These are phyloP conservation scores for Balearica regulorum DNA, from an alignment of 2,797 vertebrate species.

Conservation along the genomic window DNA sequence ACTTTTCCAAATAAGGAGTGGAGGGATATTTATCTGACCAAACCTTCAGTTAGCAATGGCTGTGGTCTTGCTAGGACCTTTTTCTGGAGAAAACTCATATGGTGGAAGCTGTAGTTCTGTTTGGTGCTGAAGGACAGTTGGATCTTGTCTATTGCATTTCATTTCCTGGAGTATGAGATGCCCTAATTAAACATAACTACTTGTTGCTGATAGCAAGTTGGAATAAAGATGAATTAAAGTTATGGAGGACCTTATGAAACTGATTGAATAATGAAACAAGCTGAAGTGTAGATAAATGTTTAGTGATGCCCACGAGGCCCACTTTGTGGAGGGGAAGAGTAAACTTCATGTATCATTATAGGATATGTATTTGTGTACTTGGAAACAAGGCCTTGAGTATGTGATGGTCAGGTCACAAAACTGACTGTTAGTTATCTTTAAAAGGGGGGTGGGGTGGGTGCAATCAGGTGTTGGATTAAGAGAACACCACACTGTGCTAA, in stretches of 20 bases:
- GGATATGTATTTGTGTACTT: not conserved
- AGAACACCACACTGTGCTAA: not conserved
- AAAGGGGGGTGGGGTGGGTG: not conserved
- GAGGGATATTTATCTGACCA: not conserved
- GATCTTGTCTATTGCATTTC: not conserved
- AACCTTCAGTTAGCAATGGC: not conserved
- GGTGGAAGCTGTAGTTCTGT: not conserved
- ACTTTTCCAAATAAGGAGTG: not conserved
- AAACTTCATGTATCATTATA: not conserved
- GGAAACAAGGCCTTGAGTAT: not conserved
- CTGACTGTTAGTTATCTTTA: not conserved
- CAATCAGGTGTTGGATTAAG: not conserved
- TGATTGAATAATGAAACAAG: not conserved
- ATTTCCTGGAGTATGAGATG: not conserved
- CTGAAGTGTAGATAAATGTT: not conserved
- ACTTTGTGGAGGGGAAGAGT: not conserved
- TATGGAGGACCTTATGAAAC: not conserved
- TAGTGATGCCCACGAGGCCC: not conserved
- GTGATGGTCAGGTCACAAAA: not conserved
- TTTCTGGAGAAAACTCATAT: not conserved
- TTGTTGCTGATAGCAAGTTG: not conserved
- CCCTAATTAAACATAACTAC: not conserved
- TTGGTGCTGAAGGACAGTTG: not conserved
- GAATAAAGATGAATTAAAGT: not conserved
- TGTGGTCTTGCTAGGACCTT: not conserved